These are phyloP conservation scores for Telenomus remus DNA, from an alignment of 1,140 invertebrate genomes.

Conservation along the genomic window DNA sequence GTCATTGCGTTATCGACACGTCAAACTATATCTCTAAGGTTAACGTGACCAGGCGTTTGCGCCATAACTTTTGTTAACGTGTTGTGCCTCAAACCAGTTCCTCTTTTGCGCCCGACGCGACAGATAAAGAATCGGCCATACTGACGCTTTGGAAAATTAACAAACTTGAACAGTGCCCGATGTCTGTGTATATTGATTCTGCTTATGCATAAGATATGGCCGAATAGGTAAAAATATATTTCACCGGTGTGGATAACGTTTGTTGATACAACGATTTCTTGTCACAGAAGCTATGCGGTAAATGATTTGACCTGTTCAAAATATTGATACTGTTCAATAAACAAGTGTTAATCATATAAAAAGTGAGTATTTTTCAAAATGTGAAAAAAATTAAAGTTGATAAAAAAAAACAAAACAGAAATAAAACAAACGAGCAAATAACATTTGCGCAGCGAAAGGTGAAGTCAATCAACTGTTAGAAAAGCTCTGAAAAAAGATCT, in stretches of 20 bases:
- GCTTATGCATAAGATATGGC: not conserved
- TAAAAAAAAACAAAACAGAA: not conserved
- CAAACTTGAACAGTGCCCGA: slow-evolving; percentile 1
- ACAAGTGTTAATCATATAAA: no score
- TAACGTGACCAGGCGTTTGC: slow-evolving; percentile 9
- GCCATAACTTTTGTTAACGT: slow-evolving; percentile 8
- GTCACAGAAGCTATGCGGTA: not conserved
- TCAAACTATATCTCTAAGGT: slow-evolving; percentile 28
- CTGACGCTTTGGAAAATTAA: slow-evolving; percentile 11
- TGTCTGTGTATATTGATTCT: slow-evolving; percentile 16
- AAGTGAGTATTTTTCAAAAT: no score
- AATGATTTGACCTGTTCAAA: no score
- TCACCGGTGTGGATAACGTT: not conserved
- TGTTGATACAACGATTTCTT: not conserved
- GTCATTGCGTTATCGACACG: slow-evolving; percentile 27
- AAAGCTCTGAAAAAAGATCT: not conserved
- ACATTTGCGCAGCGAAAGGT: no score
- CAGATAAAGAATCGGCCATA: slow-evolving; percentile 18
- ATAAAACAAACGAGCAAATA: no score
- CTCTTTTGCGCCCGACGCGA: not conserved
- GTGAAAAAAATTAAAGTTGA: no score
- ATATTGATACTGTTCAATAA: no score
- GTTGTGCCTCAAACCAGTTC: slow-evolving; percentile 9
- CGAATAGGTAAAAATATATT: not conserved
- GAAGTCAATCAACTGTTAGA: not conserved